A percentile compares a stretch with the other conserved stretches of the same genome.
Evolutionary conservation across 1,140 invertebrate genomes (phyloP).

Genomic region (Euura saliciscinereae): DNA sequence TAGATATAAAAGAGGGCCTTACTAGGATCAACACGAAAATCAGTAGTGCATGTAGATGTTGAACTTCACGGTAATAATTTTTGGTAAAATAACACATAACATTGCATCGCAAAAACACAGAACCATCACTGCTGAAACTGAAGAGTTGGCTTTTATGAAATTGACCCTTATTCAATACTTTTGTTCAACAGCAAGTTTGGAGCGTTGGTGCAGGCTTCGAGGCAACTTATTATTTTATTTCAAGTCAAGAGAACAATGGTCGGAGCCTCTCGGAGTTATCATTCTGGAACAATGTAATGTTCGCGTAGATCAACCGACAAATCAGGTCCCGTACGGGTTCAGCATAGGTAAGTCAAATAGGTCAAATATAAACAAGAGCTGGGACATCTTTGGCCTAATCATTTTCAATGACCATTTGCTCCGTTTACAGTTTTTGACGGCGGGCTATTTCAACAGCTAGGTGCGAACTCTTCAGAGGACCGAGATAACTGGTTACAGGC

Average conservation of each 20-base stretch:
- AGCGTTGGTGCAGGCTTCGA: constrained; percentile 88
- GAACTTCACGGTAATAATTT: background rate
- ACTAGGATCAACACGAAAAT: background rate
- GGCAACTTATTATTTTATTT: constrained; percentile 95
- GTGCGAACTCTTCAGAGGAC: constrained; percentile 79
- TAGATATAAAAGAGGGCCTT: too few species aligned
- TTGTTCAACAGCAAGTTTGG: constrained; percentile 72
- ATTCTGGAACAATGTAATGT: constrained; percentile 86
- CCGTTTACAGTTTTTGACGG: constrained; percentile 76
- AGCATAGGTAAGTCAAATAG: constrained; percentile 47
- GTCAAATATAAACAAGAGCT: too few species aligned
- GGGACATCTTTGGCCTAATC: too few species aligned
- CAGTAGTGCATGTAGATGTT: background rate
- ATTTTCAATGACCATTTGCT: too few species aligned
- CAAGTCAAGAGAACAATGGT: constrained; percentile 87
- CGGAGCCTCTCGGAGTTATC: constrained; percentile 85
- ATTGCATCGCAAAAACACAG: too few species aligned
- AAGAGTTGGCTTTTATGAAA: too few species aligned
- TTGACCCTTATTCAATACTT: constrained; percentile 19
- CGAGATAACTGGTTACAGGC: constrained; percentile 86
- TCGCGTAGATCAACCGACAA: constrained; percentile 68
- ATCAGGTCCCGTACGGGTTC: constrained; percentile 55
- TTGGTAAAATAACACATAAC: background rate
- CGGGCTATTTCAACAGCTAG: constrained; percentile 79
- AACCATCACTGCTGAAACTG: too few species aligned